Base-by-base conservation (phyloP, 2,888 invertebrate species). In the Myathropa florea region DNA sequence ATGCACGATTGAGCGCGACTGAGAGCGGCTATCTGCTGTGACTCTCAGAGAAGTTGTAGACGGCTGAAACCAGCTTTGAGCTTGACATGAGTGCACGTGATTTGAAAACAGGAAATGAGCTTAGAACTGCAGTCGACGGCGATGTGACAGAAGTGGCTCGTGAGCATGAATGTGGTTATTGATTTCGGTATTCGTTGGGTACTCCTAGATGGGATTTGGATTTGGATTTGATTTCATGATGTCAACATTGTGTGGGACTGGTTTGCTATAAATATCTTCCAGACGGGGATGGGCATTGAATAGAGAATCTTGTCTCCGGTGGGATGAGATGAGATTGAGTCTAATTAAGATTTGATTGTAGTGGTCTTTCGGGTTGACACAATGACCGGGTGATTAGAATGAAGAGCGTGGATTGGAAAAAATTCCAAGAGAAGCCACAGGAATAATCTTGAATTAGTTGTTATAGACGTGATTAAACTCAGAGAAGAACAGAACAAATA, bases 51-150 rank as follows among this genome's bases (percentile, higher is more conserved):
- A 57, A 63, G 39, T 46, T n/a, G 10, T 7, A 18, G 18, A 18
- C 39, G 18, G 2, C 18, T 59, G 26, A 85, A 77, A 78, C 60
- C 65, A 76, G 60, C 46, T 68, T 71, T 53, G 59, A 70, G 23
- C 60, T 6, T 55, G 24, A 28, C 33, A 28, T 53, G 53, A 39
- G 14, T 60, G 73, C 85, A 86, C 83, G 86, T 83, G 86, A 86
- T 70, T 65, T 71, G 70, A 12, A 82, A 71, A 82, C 82, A 83
- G 86, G 86, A 86, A 86, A 65, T 83, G 61, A n/a, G 24, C 26
- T 71, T 71, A 36, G 71, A 78, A 63, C 10, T 73, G 68, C 73
- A 72, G 30, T 53, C 21, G 60, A 23, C 53, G 39, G 33, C 61
- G 36, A 28, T 39, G 65, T 72, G 72, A 67, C 55, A 79, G 64